phyloP scores from a whole-genome alignment of 2,113 vertebrate species.

The Aythya baeri region DNA sequence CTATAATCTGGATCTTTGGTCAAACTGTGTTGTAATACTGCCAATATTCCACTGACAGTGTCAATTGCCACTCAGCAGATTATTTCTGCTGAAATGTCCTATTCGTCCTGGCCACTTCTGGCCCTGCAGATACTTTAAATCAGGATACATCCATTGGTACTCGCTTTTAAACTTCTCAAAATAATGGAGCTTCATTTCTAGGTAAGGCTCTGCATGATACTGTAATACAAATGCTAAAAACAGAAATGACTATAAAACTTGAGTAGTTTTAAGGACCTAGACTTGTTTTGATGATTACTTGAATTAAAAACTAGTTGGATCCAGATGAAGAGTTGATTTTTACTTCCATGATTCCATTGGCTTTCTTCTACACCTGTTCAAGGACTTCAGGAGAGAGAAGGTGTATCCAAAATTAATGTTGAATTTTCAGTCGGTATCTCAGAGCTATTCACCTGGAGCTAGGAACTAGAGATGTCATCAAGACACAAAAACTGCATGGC shows the following conservation, averaged over 20 bases:
- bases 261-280: background rate
- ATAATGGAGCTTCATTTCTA: background rate
- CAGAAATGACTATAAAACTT: background rate
- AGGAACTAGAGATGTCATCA: background rate
- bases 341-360: background rate
- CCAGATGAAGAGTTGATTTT: background rate
- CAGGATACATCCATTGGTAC: background rate
- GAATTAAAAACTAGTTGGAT: background rate
- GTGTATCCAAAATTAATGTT: accelerated
- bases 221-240: background rate
- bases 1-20: background rate
- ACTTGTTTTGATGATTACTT: background rate
- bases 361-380: background rate
- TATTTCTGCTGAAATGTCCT: background rate
- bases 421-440: background rate
- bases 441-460: background rate
- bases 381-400: background rate
- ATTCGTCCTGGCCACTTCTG: background rate
- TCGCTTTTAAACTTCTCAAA: background rate
- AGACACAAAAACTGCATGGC: background rate
- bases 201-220: background rate
- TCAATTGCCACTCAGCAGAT: background rate
- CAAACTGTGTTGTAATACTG: background rate
- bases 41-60: background rate
- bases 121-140: background rate